Conservation (phyloP, 2,888 invertebrate species). For the Cyaniris semiargus region DNA sequence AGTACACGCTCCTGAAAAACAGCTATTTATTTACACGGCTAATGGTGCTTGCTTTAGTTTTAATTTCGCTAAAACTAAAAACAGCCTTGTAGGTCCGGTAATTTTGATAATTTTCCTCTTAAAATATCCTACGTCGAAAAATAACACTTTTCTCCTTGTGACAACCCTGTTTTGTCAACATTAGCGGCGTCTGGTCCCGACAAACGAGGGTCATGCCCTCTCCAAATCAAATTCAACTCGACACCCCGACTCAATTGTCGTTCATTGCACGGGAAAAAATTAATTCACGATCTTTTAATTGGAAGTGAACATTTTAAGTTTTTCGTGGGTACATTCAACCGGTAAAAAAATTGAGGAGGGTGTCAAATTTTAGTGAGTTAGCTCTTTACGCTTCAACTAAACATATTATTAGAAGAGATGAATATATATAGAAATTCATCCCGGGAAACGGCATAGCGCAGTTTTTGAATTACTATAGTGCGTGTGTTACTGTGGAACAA, state of each 20-base stretch:
- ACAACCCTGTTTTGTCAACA: slow-evolving; percentile 10
- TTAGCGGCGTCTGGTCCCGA: slow-evolving; percentile 28
- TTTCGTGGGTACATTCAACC: background rate
- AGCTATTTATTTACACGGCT: too few species aligned
- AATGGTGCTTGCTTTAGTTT: too few species aligned
- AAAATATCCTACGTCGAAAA: background rate
- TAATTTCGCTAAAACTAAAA: too few species aligned
- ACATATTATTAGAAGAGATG: too few species aligned
- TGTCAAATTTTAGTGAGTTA: too few species aligned
- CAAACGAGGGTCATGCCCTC: slow-evolving; percentile 36
- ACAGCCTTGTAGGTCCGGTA: too few species aligned
- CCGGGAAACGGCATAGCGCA: too few species aligned
- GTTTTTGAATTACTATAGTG: too few species aligned
- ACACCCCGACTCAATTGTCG: slow-evolving; percentile 47
- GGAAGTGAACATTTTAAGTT: background rate
- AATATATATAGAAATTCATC: too few species aligned
- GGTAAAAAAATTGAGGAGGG: background rate
- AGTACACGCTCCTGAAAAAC: too few species aligned
- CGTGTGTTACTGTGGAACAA: too few species aligned
- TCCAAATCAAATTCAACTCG: slow-evolving; percentile 35
- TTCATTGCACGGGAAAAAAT: background rate
- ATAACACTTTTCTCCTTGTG: background rate
- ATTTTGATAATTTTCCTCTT: background rate
- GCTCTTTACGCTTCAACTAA: too few species aligned
- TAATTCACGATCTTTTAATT: slow-evolving; percentile 16